Conservation (phyloP, 2,113 vertebrate species). For the Phycodurus eques region DNA sequence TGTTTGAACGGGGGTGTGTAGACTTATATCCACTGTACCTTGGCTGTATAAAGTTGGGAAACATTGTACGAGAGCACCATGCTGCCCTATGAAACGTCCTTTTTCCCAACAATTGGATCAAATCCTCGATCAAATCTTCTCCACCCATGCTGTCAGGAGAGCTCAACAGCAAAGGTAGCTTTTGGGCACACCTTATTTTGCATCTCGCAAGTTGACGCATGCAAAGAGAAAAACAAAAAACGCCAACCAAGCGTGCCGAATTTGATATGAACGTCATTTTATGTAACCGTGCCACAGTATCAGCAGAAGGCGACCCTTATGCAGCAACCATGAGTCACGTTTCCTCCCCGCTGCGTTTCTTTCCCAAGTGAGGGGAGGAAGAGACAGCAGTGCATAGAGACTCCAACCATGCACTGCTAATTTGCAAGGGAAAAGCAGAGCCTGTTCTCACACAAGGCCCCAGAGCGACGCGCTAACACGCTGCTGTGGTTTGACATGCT, state of each 20-base stretch:
- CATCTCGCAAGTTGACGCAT: background rate
- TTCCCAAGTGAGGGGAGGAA: background rate
- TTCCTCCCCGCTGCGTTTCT: conserved; percentile 11
- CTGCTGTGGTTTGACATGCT: background rate
- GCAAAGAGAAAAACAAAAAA: background rate
- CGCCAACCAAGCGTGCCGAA: background rate
- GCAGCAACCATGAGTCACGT: conserved; percentile 30
- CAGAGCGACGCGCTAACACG: background rate
- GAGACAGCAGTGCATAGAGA: background rate
- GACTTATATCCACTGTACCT: background rate
- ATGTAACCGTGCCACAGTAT: conserved; percentile 13
- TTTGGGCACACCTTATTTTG: conserved; percentile 1
- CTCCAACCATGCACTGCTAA: conserved; percentile 22
- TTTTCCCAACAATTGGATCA: background rate
- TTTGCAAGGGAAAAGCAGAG: conserved; percentile 54
- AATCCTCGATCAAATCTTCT: background rate
- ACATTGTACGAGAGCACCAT: background rate
- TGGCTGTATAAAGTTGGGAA: background rate
- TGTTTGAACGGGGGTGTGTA: background rate
- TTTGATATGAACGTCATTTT: conserved; percentile 5
- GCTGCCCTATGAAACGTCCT: background rate
- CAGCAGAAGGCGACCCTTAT: conserved; percentile 26
- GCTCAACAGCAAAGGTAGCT: conserved; percentile 1
- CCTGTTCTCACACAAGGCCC: conserved; percentile 7
- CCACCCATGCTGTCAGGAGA: background rate